phyloP scores from a whole-genome alignment of 2,113 vertebrate genomes.

The Notechis scutatus region DNA sequence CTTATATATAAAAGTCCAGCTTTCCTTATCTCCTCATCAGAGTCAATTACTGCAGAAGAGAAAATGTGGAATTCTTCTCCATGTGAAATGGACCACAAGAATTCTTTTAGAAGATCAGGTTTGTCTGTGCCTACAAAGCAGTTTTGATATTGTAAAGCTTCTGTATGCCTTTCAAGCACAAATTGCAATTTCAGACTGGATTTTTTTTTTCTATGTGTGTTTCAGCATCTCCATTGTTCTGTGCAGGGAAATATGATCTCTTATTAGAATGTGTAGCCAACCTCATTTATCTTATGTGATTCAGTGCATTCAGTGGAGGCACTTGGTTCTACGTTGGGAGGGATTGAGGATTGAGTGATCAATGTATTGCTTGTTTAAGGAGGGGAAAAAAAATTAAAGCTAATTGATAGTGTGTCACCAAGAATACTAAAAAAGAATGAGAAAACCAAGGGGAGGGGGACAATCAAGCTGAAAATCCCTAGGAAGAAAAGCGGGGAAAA shows the following conservation, averaged over 20 bases:
- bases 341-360: constrained; percentile 26
- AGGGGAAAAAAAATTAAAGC: constrained; percentile 10
- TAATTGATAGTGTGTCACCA: constrained; percentile 34
- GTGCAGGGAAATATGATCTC: constrained; percentile 3
- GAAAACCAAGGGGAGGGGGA: background rate
- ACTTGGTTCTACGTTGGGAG: background rate
- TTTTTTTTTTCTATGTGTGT: constrained; percentile 1
- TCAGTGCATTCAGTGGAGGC: constrained; percentile 27
- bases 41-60: too few relatives aligned
- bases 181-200: constrained; percentile 5
- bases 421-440: background rate
- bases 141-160: constrained; percentile 1
- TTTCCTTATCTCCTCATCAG: background rate
- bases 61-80: background rate
- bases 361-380: constrained; percentile 30
- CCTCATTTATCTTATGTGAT: constrained; percentile 38
- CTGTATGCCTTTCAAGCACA: constrained; percentile 16
- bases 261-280: constrained; percentile 28
- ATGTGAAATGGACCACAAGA: background rate
- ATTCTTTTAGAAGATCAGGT: background rate
- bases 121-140: background rate
- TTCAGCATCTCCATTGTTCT: constrained; percentile 15
- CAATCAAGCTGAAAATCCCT: constrained; percentile 29
- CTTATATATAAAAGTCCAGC: background rate
- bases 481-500: constrained; percentile 12